Evolutionary conservation across 1,140 invertebrate genomes (phyloP).

Genomic region (Solen grandis): DNA sequence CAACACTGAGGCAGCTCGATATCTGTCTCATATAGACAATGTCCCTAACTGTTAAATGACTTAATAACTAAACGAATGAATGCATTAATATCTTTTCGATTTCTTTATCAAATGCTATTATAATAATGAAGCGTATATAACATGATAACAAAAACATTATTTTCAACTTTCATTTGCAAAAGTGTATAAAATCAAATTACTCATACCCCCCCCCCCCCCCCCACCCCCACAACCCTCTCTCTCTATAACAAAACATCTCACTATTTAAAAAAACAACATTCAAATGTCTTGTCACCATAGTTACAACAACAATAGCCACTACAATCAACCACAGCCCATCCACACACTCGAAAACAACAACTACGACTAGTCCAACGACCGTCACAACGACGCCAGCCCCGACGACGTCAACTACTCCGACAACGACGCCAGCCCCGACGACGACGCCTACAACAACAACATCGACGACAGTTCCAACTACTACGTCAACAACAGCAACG

Average conservation of each 20-base stretch:
- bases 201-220: no score
- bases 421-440: neutral
- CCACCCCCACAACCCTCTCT: neutral
- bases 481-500: conserved; percentile 5
- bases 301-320: neutral
- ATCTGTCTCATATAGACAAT: no score
- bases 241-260: neutral
- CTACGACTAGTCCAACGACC: neutral
- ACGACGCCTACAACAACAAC: neutral
- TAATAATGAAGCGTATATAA: neutral
- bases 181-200: no score
- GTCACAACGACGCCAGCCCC: neutral
- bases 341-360: neutral
- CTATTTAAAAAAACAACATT: neutral
- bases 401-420: neutral
- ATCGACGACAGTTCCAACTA: neutral
- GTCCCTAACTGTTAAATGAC: no score
- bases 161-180: no score
- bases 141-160: neutral
- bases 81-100: no score
- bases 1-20: no score
- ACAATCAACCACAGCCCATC: no score
- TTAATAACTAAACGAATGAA: no score
- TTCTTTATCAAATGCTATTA: no score
- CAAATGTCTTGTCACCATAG: neutral